Evolutionary conservation across 2,113 vertebrate genomes (phyloP).

Genomic region (Ageneiosus marmoratus): DNA sequence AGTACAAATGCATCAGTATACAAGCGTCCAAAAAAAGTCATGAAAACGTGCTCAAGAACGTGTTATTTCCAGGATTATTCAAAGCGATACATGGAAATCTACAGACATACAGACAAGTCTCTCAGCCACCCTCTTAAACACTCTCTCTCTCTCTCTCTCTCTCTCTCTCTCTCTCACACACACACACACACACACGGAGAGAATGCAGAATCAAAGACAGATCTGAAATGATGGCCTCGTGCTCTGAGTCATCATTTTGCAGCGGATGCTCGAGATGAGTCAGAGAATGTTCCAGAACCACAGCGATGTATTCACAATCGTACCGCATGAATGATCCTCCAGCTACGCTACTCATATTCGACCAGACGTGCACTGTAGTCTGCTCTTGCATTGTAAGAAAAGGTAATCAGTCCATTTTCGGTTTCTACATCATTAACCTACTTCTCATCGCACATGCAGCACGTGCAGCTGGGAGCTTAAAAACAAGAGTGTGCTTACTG

Average conservation of each 20-base stretch:
- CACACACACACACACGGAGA: conserved; percentile 16
- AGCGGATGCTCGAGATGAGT: conserved; percentile 81
- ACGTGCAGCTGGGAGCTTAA: background rate
- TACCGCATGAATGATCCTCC: conserved; percentile 62
- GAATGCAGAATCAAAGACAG: conserved; percentile 38
- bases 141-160: conserved; percentile 26
- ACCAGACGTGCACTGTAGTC: conserved; percentile 13
- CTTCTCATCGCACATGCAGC: background rate
- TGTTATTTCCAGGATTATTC: background rate
- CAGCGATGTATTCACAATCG: conserved; percentile 58
- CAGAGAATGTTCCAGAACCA: conserved; percentile 77
- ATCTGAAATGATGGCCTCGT: conserved; percentile 60
- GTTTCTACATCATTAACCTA: background rate
- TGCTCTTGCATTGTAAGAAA: background rate
- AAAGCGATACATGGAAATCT: conserved; percentile 5
- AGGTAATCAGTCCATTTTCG: background rate
- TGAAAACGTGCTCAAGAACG: background rate
- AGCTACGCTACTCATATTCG: conserved; percentile 52
- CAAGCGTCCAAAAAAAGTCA: background rate
- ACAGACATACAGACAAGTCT: background rate
- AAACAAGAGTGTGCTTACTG: conserved; percentile 13
- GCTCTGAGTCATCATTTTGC: conserved; percentile 84
- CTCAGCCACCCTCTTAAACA: conserved; percentile 22
- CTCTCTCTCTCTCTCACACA: conserved; percentile 38
- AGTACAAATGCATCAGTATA: background rate